Percentiles rank a stretch among this genome's conserved stretches.
Evolutionary conservation across 1,140 invertebrate genomes (phyloP).

Genomic region (Augochlora pura): DNA sequence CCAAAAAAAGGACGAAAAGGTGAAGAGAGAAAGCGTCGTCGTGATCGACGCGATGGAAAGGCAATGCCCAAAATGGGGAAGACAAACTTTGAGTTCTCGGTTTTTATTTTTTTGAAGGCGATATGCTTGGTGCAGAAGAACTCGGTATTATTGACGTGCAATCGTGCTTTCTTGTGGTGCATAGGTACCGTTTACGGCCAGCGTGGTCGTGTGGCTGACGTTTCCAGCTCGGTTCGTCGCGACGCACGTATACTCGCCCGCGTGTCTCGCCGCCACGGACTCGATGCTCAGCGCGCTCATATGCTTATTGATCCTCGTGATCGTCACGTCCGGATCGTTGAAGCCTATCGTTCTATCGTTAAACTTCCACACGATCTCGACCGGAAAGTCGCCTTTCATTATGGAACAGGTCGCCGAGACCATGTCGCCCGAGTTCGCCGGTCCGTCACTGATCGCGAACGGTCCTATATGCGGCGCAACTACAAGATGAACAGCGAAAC

Average conservation of each 20-base stretch:
- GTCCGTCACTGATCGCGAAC: constrained; percentile 88
- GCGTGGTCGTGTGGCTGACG: constrained; percentile 84
- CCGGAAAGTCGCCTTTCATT: constrained; percentile 88
- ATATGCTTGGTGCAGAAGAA: constrained; percentile 44
- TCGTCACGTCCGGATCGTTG: constrained; percentile 85
- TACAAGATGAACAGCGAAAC: constrained; percentile 73
- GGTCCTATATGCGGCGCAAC: constrained; percentile 89
- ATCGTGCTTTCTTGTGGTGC: constrained; percentile 40
- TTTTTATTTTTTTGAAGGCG: constrained; percentile 9
- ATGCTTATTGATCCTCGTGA: constrained; percentile 88
- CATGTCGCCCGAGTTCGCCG: constrained; percentile 89
- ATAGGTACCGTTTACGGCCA: constrained; percentile 87
- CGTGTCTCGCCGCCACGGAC: constrained; percentile 87
- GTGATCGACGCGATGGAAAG: not conserved
- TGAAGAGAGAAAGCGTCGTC: constrained; percentile 1
- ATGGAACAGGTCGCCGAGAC: constrained; percentile 89
- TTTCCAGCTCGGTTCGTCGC: constrained; percentile 88
- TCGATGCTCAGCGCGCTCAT: constrained; percentile 89
- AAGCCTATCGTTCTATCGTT: constrained; percentile 84
- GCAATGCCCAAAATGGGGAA: constrained; percentile 6
- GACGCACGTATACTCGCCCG: constrained; percentile 90
- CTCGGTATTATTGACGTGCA: constrained; percentile 55
- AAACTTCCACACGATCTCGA: constrained; percentile 89
- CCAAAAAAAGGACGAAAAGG: not conserved
- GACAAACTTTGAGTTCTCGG: constrained; percentile 1